phyloP scores from a whole-genome alignment of 64 coral and sea anemone genomes.

The Hydrozoanthus tunicans region DNA sequence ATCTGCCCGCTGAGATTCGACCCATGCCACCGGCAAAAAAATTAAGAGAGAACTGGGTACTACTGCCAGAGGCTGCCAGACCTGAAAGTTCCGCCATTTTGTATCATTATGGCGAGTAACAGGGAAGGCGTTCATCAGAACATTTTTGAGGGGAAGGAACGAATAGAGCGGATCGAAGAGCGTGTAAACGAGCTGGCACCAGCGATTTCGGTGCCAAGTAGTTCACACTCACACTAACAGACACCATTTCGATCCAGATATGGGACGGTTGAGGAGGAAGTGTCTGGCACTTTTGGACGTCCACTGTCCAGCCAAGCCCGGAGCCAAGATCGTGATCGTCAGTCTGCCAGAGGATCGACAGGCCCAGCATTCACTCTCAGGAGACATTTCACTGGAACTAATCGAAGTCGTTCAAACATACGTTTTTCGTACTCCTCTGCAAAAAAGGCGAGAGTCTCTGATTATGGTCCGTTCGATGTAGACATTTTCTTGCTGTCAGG shows the following conservation, averaged over 20 bases:
- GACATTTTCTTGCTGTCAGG: too few species aligned
- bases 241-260: not conserved
- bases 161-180: slow-evolving; percentile 10
- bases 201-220: slow-evolving; percentile 6
- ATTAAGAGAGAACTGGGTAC: slow-evolving; percentile 15
- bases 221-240: not conserved
- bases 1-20: not conserved
- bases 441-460: too few species aligned
- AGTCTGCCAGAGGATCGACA: not conserved
- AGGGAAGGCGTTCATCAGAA: not conserved
- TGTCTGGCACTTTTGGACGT: slow-evolving; percentile 19
- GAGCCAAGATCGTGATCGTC: not conserved
- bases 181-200: slow-evolving; percentile 7
- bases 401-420: too few species aligned
- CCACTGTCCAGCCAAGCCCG: not conserved
- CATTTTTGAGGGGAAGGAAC: not conserved
- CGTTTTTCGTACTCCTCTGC: too few species aligned
- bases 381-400: too few species aligned
- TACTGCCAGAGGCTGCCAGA: not conserved
- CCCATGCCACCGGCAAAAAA: slow-evolving; percentile 14
- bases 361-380: not conserved
- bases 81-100: not conserved
- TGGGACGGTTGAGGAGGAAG: slow-evolving; percentile 6
- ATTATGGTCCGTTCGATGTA: too few species aligned
- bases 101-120: not conserved